Conservation (phyloP, 2,113 vertebrate species). For the Carassius carassius region DNA sequence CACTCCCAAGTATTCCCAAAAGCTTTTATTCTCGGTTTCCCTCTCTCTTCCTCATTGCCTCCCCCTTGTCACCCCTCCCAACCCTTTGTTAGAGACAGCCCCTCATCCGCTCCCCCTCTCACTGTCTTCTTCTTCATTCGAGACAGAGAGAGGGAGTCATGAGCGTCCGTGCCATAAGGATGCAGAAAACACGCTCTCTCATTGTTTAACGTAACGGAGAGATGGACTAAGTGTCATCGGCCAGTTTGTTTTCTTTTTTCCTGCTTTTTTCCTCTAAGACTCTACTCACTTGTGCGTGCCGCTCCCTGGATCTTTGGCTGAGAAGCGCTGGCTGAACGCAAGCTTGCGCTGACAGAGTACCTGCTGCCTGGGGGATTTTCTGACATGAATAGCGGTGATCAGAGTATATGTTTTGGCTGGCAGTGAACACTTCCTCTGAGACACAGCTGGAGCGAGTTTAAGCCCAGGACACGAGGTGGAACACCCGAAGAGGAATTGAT, state of each 20-base stretch:
- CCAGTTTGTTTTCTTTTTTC: slow-evolving; percentile 24
- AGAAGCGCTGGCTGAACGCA: slow-evolving; percentile 50
- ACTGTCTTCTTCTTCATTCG: slow-evolving; percentile 53
- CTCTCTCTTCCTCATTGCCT: slow-evolving; percentile 57
- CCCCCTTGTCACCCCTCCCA: slow-evolving; percentile 64
- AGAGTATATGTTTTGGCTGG: slow-evolving; percentile 68
- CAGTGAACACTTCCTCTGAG: slow-evolving; percentile 59
- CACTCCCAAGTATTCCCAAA: slow-evolving; percentile 68
- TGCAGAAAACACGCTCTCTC: slow-evolving; percentile 28
- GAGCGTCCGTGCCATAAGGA: slow-evolving; percentile 41
- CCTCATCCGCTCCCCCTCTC: slow-evolving; percentile 54
- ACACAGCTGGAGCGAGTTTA: slow-evolving; percentile 55
- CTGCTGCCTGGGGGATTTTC: slow-evolving; percentile 70
- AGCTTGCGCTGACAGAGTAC: slow-evolving; percentile 68
- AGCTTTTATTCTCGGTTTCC: slow-evolving; percentile 67
- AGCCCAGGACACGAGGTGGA: slow-evolving; percentile 56
- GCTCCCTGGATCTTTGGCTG: slow-evolving; percentile 46
- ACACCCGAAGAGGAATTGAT: slow-evolving; percentile 61
- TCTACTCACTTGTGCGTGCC: slow-evolving; percentile 43
- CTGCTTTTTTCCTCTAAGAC: slow-evolving; percentile 16
- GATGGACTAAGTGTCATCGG: slow-evolving; percentile 30
- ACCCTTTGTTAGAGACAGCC: slow-evolving; percentile 68
- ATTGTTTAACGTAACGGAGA: slow-evolving; percentile 16
- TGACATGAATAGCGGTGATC: slow-evolving; percentile 60
- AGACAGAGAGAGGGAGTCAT: slow-evolving; percentile 49